phyloP scores from a whole-genome alignment of 1,140 invertebrate species.

The Calephelis virginiensis region DNA sequence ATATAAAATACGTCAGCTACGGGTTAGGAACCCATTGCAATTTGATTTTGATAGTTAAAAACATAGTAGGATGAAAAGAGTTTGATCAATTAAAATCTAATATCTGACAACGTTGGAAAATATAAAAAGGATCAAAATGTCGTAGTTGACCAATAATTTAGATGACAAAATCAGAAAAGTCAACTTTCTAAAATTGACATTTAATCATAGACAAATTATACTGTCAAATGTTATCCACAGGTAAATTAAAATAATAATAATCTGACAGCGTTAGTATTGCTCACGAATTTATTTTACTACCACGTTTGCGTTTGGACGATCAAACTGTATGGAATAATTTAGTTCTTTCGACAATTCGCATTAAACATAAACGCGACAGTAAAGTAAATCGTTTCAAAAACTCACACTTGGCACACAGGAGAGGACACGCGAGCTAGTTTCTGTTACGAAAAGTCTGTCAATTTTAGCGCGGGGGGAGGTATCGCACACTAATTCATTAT shows the following conservation, averaged over 20 bases:
- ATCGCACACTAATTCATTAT: too few relatives aligned
- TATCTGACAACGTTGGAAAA: constrained; percentile 31
- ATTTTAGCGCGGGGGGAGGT: too few relatives aligned
- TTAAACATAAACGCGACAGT: too few relatives aligned
- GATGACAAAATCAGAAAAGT: constrained; percentile 50
- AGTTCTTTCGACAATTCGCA: too few relatives aligned
- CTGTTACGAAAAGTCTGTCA: too few relatives aligned
- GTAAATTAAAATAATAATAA: not conserved
- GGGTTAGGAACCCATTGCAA: constrained; percentile 75
- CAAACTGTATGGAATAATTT: too few relatives aligned
- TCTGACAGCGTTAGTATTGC: too few relatives aligned
- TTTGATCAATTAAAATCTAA: constrained; percentile 43
- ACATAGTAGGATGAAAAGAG: constrained; percentile 51
- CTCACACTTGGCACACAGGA: too few relatives aligned
- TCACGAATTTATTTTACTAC: too few relatives aligned
- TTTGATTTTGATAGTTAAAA: constrained; percentile 74
- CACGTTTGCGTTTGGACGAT: too few relatives aligned
- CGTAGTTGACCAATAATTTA: constrained; percentile 42
- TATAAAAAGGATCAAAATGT: constrained; percentile 48
- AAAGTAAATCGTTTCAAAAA: too few relatives aligned
- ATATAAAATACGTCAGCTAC: constrained; percentile 78
- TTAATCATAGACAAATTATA: constrained; percentile 12
- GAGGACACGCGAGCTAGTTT: too few relatives aligned
- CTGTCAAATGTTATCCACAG: not conserved
- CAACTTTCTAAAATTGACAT: constrained; percentile 73